These are phyloP conservation scores for Trisateles emortualis DNA, from an alignment of 2,888 invertebrate genomes.

Conservation along the genomic window DNA sequence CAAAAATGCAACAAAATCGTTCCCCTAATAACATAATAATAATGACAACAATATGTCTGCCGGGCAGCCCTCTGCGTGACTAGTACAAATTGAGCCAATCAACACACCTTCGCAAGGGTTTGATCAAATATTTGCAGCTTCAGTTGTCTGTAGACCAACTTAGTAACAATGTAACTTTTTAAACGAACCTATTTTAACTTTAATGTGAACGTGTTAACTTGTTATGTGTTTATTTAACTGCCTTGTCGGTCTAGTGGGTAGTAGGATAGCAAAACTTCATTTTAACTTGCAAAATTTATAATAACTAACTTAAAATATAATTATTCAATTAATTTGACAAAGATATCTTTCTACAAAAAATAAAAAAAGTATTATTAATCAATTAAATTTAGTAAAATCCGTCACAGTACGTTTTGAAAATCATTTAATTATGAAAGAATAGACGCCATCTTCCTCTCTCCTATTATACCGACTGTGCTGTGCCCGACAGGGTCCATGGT, in stretches of 20 bases:
- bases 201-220: slow-evolving; percentile 12
- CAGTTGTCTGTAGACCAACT: slow-evolving; percentile 46
- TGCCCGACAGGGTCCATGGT: too few species aligned
- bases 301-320: too few species aligned
- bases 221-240: not conserved
- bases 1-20: not conserved
- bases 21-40: slow-evolving; percentile 42
- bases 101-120: slow-evolving; percentile 59
- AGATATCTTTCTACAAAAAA: too few species aligned
- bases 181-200: slow-evolving; percentile 26
- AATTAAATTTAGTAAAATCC: too few species aligned
- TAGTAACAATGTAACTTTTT: slow-evolving; percentile 47
- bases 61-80: slow-evolving; percentile 61
- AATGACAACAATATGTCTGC: slow-evolving; percentile 56
- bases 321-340: too few species aligned
- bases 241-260: not conserved
- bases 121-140: slow-evolving; percentile 74
- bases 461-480: too few species aligned
- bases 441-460: too few species aligned
- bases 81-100: slow-evolving; percentile 77
- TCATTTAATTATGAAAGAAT: too few species aligned
- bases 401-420: too few species aligned
- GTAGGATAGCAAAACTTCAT: too few species aligned
- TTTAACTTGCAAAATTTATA: too few species aligned
- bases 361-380: too few species aligned